These are phyloP conservation scores for Heliconius cydno DNA, from an alignment of 2,888 invertebrate species.

Conservation along the genomic window DNA sequence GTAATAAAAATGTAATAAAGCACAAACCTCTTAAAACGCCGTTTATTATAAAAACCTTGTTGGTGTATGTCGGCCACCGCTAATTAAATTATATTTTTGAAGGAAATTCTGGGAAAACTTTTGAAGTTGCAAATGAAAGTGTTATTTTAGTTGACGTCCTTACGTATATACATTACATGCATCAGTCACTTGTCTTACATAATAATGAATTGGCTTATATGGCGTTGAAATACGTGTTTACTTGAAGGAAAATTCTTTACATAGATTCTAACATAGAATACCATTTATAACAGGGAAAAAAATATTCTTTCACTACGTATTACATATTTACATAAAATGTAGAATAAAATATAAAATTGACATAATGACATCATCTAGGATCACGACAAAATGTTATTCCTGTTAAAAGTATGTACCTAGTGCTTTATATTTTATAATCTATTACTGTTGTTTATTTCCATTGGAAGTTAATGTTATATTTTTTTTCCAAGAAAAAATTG, in stretches of 20 bases:
- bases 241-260: too few relatives aligned
- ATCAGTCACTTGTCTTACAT: neutral
- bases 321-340: too few relatives aligned
- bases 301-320: too few relatives aligned
- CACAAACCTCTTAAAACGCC: constrained; percentile 7
- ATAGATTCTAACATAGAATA: too few relatives aligned
- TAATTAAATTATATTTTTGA: constrained; percentile 3
- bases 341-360: too few relatives aligned
- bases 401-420: too few relatives aligned
- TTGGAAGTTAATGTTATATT: neutral
- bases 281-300: too few relatives aligned
- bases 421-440: neutral
- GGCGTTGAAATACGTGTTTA: neutral
- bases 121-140: neutral
- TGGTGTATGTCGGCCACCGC: constrained; percentile 1
- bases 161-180: neutral
- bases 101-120: neutral
- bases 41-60: constrained; percentile 5
- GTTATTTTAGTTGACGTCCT: constrained; percentile 7
- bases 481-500: neutral
- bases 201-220: neutral
- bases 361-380: too few relatives aligned
- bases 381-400: too few relatives aligned
- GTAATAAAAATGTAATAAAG: constrained; percentile 18
- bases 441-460: neutral